Base-by-base conservation (phyloP, 2,797 vertebrate genomes). In the Gila robusta region DNA sequence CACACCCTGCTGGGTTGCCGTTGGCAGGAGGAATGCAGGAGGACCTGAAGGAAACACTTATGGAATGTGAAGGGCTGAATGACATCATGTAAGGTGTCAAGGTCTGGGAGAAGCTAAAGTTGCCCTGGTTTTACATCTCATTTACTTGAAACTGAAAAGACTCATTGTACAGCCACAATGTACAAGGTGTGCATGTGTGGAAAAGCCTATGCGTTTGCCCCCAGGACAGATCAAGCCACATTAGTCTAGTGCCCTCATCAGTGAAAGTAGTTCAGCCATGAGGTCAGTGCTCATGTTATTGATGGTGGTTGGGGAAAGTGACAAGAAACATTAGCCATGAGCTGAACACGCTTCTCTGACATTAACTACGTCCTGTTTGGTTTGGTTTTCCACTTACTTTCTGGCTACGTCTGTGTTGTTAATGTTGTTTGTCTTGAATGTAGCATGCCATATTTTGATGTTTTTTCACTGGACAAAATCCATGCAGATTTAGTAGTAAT, bases 31-130 rank as follows among this genome's bases (percentile, higher is more conserved):
- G 67, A 73, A 44, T 56, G 67, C 67, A 84, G 81, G 81, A 87
- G 84, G 84, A 89, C 84, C 69, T 88, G 67, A 90, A 90, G 84
- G 89, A 90, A 90, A 90, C 86, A 87, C 86, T 90, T 88, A 85
- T 86, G 82, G 62, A 87, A 89, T 88, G 87, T 78, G 86, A 83
- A 89, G 79, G 56, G 54, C 84, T 59, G 79, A 79, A 85, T 89
- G 84, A 91, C 89, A 86, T 90, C 90, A 91, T 84, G 14, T 69
- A 82, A 49, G 16, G 52, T 82, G 87, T 78, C 86, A 70, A 77
- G 82, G 84, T 11, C 81, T 78, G 82, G 82, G 82, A 87, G 73
- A 78, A 85, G 67, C 84, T 59, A 62, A 82, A 73, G 59, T 83
- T 85, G 59, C 81, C 59, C 44, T 35, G 74, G 52, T 71, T 90